phyloP scores from a whole-genome alignment of 2,113 vertebrate species.

The Pelusios castaneus region DNA sequence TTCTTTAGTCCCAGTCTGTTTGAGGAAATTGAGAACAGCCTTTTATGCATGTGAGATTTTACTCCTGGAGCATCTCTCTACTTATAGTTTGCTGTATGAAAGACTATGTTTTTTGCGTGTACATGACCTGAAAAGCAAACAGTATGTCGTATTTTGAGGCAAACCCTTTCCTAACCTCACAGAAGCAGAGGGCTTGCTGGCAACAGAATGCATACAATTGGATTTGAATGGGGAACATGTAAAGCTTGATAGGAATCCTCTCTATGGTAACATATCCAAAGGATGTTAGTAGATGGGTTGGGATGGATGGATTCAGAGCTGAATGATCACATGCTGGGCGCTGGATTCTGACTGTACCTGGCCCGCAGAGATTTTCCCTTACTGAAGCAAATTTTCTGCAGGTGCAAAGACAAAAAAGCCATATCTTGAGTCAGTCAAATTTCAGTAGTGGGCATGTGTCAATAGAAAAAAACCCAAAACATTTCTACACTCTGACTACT shows the following conservation, averaged over 20 bases:
- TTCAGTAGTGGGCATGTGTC: not conserved
- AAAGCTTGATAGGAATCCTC: not conserved
- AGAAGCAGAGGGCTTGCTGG: not conserved
- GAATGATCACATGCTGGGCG: not conserved
- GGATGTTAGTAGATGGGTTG: not conserved
- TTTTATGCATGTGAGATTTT: not conserved
- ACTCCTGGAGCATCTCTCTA: not conserved
- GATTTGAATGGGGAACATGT: not conserved
- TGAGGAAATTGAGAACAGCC: not conserved
- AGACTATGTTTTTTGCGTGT: not conserved
- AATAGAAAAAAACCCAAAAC: not conserved
- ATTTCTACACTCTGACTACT: not conserved
- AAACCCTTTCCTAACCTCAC: not conserved
- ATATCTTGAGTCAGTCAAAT: not conserved
- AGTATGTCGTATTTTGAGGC: not conserved
- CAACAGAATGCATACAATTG: not conserved
- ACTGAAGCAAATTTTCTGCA: not conserved
- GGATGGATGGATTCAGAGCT: not conserved
- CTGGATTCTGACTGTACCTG: not conserved
- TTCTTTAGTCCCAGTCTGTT: not conserved
- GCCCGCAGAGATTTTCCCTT: not conserved
- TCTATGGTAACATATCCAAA: not conserved
- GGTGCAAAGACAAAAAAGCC: not conserved
- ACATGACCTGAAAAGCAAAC: not conserved
- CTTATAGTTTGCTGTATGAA: not conserved